Conservation (phyloP, 2,888 invertebrate genomes). For the Drosophila gaucha region DNA sequence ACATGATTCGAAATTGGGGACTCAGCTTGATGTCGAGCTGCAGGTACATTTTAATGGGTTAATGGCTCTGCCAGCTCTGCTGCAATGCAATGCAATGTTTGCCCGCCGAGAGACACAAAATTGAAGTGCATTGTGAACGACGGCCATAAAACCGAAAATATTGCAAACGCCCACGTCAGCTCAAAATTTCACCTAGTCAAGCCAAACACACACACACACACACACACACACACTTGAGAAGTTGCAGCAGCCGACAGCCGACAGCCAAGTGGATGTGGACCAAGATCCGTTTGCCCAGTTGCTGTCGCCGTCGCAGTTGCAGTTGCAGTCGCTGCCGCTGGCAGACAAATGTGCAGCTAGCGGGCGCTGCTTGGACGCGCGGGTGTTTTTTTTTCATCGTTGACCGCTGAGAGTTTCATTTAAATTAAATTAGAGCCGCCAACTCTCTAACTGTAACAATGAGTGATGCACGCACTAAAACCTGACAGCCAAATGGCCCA, state of each 20-base stretch:
- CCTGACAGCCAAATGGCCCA: slow-evolving; percentile 59
- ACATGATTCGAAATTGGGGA: slow-evolving; percentile 13
- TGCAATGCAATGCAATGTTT: slow-evolving; percentile 21
- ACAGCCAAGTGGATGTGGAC: slow-evolving; percentile 56
- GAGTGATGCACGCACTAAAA: slow-evolving; percentile 77
- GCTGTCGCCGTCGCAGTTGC: slow-evolving; percentile 8
- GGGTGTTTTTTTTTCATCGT: slow-evolving; percentile 51
- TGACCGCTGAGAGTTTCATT: slow-evolving; percentile 61
- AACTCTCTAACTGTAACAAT: slow-evolving; percentile 79
- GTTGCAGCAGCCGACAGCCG: slow-evolving; percentile 37
- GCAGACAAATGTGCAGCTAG: slow-evolving; percentile 64
- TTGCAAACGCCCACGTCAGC: slow-evolving; percentile 65
- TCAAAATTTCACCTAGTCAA: slow-evolving; percentile 69
- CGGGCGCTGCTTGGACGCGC: slow-evolving; percentile 37
- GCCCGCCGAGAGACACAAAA: slow-evolving; percentile 50
- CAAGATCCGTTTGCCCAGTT: slow-evolving; percentile 65
- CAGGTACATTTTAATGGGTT: slow-evolving; percentile 49
- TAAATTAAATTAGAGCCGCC: slow-evolving; percentile 78
- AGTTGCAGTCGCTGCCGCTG: slow-evolving; percentile 40
- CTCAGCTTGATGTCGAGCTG: slow-evolving; percentile 40
- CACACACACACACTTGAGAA: slow-evolving; percentile 55
- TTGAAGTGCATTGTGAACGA: slow-evolving; percentile 54
- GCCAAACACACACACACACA: slow-evolving; percentile 25
- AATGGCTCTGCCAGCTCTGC: slow-evolving; percentile 47
- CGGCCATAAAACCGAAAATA: slow-evolving; percentile 68